A percentile compares a stretch with the other conserved stretches of the same genome.
phyloP scores from a whole-genome alignment of 2,888 invertebrate genomes.

The Ptychoptera contaminata region DNA sequence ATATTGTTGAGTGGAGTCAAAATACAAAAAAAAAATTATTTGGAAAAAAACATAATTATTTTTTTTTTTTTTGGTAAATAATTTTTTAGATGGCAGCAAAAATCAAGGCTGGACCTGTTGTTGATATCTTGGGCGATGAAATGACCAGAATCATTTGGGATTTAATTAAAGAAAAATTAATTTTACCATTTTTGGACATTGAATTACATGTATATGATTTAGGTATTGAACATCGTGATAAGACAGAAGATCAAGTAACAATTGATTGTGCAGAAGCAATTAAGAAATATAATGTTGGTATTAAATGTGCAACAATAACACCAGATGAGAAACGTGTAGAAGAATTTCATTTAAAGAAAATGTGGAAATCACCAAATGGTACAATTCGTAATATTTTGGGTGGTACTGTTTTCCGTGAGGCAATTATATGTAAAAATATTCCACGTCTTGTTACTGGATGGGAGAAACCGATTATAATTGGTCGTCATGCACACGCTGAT shows the following conservation, averaged over 20 bases:
- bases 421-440: slow-evolving; percentile 83
- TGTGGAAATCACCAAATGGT: slow-evolving; percentile 86
- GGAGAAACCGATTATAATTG: slow-evolving; percentile 95
- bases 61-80: no score
- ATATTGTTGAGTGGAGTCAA: no score
- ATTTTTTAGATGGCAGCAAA: slow-evolving; percentile 31
- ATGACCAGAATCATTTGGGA: slow-evolving; percentile 99
- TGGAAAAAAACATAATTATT: no score
- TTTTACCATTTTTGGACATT: slow-evolving; percentile 88
- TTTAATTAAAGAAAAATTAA: slow-evolving; percentile 90
- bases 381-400: slow-evolving; percentile 79
- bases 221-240: slow-evolving; percentile 88
- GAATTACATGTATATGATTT: slow-evolving; percentile 89
- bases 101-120: slow-evolving; percentile 73
- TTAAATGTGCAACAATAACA: slow-evolving; percentile 97
- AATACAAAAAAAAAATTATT: no score
- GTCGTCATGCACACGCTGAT: slow-evolving; percentile 96
- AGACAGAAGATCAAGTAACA: slow-evolving; percentile 89
- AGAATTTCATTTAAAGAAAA: slow-evolving; percentile 72
- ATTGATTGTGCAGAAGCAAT: slow-evolving; percentile 93
- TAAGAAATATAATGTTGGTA: slow-evolving; percentile 93
- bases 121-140: slow-evolving; percentile 88
- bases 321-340: slow-evolving; percentile 94
- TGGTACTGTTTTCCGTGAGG: slow-evolving; percentile 59
- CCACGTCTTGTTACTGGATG: slow-evolving; percentile 89